Conservation (phyloP, 2,113 vertebrate genomes). For the Nesogale talazaci region DNA sequence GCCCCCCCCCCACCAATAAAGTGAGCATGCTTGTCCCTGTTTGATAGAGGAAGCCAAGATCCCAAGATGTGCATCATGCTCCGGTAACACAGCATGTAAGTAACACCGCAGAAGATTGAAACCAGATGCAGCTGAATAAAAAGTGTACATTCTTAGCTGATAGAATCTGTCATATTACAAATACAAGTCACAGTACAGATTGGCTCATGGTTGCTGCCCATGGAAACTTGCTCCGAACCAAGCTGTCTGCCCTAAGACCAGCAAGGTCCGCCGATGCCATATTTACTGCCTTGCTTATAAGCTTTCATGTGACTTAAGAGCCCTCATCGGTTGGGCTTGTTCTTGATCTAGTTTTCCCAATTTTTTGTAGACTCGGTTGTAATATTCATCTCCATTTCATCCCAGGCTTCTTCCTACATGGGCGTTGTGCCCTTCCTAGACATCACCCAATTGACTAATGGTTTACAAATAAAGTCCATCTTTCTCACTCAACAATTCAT, state of each 20-base stretch:
- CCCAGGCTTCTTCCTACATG: not conserved
- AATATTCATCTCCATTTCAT: not conserved
- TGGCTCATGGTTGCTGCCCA: not conserved
- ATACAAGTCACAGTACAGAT: not conserved
- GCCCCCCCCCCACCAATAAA: too few relatives aligned
- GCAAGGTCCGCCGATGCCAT: not conserved
- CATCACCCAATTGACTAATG: not conserved
- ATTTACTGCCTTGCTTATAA: not conserved
- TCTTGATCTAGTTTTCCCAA: not conserved
- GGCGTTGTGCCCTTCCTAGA: not conserved
- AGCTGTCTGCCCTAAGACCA: not conserved
- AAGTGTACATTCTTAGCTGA: constrained; percentile 12
- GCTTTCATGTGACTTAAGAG: not conserved
- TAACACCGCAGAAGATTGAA: not conserved
- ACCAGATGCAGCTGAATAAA: not conserved
- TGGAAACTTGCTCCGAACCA: not conserved
- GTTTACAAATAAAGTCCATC: too few relatives aligned
- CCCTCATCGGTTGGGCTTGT: not conserved
- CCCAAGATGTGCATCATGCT: not conserved
- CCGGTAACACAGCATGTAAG: not conserved
- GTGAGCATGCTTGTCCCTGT: not conserved
- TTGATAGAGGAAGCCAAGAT: not conserved
- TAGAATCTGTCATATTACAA: not conserved
- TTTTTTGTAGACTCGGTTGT: not conserved
- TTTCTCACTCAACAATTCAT: too few relatives aligned